These are phyloP conservation scores for Sigmodon hispidus DNA, from an alignment of 2,113 vertebrate species.

Conservation along the genomic window DNA sequence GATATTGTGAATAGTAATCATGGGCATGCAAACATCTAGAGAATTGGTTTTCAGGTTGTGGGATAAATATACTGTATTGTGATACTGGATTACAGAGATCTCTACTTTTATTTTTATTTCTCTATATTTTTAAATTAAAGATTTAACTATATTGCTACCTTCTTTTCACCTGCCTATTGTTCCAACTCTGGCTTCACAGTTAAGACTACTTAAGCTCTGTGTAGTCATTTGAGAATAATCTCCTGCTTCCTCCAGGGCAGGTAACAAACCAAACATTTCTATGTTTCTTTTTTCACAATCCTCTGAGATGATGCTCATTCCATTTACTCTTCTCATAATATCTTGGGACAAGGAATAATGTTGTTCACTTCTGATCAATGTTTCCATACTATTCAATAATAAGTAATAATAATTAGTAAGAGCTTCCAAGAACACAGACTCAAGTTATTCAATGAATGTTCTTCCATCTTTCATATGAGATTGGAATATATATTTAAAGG, in stretches of 20 bases:
- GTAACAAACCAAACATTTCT: background rate
- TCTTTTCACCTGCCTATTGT: background rate
- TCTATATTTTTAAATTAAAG: background rate
- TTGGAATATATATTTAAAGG: background rate
- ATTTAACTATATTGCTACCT: background rate
- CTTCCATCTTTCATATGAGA: background rate
- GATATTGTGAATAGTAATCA: background rate
- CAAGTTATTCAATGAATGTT: background rate
- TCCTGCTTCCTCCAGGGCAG: background rate
- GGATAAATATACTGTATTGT: background rate
- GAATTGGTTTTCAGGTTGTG: background rate
- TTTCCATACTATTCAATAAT: background rate
- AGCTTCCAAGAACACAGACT: background rate
- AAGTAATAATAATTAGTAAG: too few relatives aligned
- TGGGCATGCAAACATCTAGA: background rate
- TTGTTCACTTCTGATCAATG: background rate
- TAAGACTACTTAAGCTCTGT: background rate
- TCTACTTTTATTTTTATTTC: background rate
- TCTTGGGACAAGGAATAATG: background rate
- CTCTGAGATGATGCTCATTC: background rate
- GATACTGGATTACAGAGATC: background rate
- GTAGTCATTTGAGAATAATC: background rate
- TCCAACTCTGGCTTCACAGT: background rate
- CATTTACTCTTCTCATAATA: background rate
- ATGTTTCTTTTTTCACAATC: background rate